Evolutionary conservation across 53 echinoderm and acorn worm genomes (phyloP).

Genomic region (Holothuria leucospilota): DNA sequence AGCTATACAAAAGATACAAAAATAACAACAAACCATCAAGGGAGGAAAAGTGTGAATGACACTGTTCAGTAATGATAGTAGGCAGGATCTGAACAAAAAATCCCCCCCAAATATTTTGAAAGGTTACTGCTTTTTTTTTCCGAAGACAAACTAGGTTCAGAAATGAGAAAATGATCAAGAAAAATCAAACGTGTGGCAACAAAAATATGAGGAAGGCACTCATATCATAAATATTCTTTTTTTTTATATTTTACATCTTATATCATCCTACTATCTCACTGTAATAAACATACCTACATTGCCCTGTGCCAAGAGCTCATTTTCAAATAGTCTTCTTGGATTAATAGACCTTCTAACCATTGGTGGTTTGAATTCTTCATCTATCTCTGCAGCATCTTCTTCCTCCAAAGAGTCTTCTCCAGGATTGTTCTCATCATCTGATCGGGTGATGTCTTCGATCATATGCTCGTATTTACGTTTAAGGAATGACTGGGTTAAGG

Average conservation of each 20-base stretch:
- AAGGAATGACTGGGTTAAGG: conserved; percentile 53
- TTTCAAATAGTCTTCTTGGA: background rate
- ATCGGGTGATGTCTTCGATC: conserved; percentile 29
- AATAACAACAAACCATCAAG: too few species aligned
- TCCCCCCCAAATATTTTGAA: background rate
- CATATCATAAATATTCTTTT: too few species aligned
- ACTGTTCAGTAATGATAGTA: too few species aligned
- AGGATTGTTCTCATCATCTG: conserved; percentile 19
- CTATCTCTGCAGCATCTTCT: conserved; percentile 24
- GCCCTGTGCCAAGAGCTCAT: background rate
- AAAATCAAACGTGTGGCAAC: too few species aligned
- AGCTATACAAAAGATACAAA: too few species aligned
- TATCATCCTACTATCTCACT: background rate
- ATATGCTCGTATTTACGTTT: conserved; percentile 67
- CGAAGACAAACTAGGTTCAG: too few species aligned
- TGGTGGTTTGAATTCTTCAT: background rate
- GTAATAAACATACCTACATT: background rate
- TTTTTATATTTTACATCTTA: too few species aligned
- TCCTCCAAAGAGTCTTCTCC: conserved; percentile 5
- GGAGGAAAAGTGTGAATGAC: too few species aligned
- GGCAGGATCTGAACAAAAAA: too few species aligned
- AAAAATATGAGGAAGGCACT: too few species aligned
- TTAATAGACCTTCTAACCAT: background rate
- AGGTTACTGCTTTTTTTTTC: background rate
- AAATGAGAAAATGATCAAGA: too few species aligned